Conservation (phyloP, 1,140 invertebrate genomes). For the Ostrea edulis region DNA sequence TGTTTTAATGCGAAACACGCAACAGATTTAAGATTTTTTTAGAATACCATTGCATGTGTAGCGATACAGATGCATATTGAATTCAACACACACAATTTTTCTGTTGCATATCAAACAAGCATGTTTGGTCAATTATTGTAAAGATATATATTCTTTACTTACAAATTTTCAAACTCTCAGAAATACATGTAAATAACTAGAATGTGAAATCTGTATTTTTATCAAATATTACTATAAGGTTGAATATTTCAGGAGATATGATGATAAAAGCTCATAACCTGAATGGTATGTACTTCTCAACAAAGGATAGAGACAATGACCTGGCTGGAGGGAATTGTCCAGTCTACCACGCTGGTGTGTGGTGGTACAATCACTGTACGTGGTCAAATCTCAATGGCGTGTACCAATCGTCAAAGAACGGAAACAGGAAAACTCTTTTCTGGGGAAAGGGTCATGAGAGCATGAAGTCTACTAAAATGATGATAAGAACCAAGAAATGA, state of each 20-base stretch:
- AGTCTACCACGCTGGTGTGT: background rate
- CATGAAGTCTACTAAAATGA: background rate
- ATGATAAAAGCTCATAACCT: background rate
- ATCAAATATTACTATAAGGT: no score
- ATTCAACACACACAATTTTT: no score
- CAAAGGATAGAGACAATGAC: conserved; percentile 33
- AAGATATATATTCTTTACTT: no score
- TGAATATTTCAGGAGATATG: background rate
- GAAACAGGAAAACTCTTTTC: background rate
- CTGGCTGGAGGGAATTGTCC: background rate
- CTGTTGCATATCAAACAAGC: no score
- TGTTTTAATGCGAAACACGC: no score
- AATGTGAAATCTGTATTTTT: no score
- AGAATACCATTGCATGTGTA: no score
- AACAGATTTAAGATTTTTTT: no score
- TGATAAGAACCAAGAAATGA: background rate
- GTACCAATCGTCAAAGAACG: background rate
- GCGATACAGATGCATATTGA: no score
- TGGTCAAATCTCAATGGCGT: background rate
- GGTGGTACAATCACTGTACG: background rate
- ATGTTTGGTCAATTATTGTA: no score
- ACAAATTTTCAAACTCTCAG: no score
- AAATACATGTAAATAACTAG: no score
- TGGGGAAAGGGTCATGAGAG: background rate
- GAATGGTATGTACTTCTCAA: conserved; percentile 11